Evolutionary conservation across 2,888 invertebrate genomes (phyloP), one percentile per base, ranked within the genome.

Genomic region (Tetranychus piercei): DNA sequence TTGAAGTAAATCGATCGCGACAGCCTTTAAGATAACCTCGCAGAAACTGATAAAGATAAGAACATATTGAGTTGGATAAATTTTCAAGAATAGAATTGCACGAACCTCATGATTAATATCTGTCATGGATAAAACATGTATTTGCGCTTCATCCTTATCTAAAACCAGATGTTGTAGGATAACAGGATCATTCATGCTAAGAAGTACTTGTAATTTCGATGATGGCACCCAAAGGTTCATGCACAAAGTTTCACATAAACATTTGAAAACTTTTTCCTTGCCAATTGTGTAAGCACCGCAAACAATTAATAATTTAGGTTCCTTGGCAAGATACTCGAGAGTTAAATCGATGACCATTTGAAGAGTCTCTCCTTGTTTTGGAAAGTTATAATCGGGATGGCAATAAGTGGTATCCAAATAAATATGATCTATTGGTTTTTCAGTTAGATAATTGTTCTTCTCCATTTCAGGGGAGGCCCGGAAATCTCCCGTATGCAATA

Each of bases 351-450:
- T 82, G 69, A 88, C 83, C 76, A 86, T 82, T 44, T 85, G 82
- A 23, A 88, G 83, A 73, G 88, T 87, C 76, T 88, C 87, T 55
- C 84, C 83, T 82, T 90, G 90, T 4, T 87, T 84, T 55, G 88
- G 88, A 79, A 88, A 88, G 78, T 85, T 84, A 80, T 88, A 88
- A 20, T 85, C 82, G 0, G 87, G 86, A 80, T 87, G 85, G 81
- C 88, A 88, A 79, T 88, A 88, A n/a, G 90, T 90, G 9, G 90
- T 90, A 80, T 90, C 90, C 75, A 90, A 83, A 80, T 89, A 90
- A 0, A 90, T 82, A 18, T 86, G 85, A 78, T 89, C 85, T 65
- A 90, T 86, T 73, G 84, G 81, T 75, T 85, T 83, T 77, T 87
- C 86, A 84, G 86, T 86, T 76, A 90, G 85, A 22, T 85, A 82